Conservation (phyloP, 1,140 invertebrate species). For the Atta texana region DNA sequence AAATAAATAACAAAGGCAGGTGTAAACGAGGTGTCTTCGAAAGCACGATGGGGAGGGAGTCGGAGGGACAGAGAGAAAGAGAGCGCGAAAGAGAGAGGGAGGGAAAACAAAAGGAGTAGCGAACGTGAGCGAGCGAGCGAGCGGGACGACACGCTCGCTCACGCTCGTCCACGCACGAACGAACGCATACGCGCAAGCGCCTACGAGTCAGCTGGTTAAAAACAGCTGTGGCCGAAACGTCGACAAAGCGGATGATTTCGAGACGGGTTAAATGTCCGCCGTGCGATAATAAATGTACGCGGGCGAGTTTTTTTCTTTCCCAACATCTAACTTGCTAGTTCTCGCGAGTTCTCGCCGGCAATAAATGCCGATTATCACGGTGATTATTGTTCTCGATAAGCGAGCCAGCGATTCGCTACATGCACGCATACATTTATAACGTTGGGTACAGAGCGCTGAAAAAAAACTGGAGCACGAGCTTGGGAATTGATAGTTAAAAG, state of each 20-base stretch:
- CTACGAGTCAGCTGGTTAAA: constrained; percentile 84
- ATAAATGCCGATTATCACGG: background rate
- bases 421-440: background rate
- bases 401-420: constrained; percentile 21
- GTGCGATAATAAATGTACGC: background rate
- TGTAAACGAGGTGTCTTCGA: constrained; percentile 8
- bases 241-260: constrained; percentile 55
- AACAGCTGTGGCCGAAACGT: constrained; percentile 83
- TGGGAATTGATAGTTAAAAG: background rate
- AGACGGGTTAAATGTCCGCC: constrained; percentile 66
- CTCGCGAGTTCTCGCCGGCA: background rate
- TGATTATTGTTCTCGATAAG: constrained; percentile 25
- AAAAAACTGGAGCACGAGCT: background rate
- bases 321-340: background rate
- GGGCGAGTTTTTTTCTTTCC: background rate
- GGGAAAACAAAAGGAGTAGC: constrained; percentile 46
- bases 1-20: constrained; percentile 21
- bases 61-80: background rate
- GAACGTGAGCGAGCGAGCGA: constrained; percentile 18
- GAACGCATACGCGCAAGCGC: constrained; percentile 70
- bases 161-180: constrained; percentile 32
- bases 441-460: background rate
- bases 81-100: constrained; percentile 20
- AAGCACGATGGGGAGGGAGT: background rate
- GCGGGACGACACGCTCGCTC: constrained; percentile 42